Evolutionary conservation across 2,888 invertebrate species (phyloP), one percentile per base, ranked within the genome.

Genomic region (Apodemia hepburni): DNA sequence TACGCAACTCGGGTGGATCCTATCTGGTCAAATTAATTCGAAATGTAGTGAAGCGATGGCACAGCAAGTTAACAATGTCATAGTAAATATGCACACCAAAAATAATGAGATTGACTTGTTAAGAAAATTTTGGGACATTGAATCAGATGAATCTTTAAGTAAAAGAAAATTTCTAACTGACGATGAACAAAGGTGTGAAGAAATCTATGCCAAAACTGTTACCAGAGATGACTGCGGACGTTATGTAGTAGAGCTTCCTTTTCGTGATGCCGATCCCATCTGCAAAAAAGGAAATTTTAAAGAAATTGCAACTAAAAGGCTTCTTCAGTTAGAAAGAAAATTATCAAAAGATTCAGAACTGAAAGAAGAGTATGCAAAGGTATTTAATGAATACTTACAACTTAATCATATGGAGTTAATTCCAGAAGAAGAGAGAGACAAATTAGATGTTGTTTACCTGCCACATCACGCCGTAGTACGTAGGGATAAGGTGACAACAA

Each of bases 1-100:
- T 5, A 72, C 73, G 0, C 61, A 17, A 11, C 59, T 73, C 1
- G 73, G 71, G 0, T 74, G 73, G 73, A 69, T 74, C 29, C 18
- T 73, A 7, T 74, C 71, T 3, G 75, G 60, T 49, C 49, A 49
- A 4, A 17, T 49, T 17, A 2, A 49, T 8, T 18, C 49, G 9
- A 49, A 18, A 1, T 49, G 2, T 49, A n/a, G 17, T 17, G 11
- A 8, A 15, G 3, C 17, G 8, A 49, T 18, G 27, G 6, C 58
- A 18, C 22, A 59, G 35, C 27, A 59, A 11, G n/a, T 1, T 45
- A 65, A 45, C 12, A 38, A 60, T 17, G 22, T 61, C 35, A 61
- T 63, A 22, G 1, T 22, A 22, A 22, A 2, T 22, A 22, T 22
- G 22, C 22, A 22, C 33, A 38, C 61, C 8, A 61, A 60, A 2